Evolutionary conservation across 2,113 vertebrate species (phyloP), one percentile per base, ranked within the genome.

Genomic region (Nannobrachium achirus): DNA sequence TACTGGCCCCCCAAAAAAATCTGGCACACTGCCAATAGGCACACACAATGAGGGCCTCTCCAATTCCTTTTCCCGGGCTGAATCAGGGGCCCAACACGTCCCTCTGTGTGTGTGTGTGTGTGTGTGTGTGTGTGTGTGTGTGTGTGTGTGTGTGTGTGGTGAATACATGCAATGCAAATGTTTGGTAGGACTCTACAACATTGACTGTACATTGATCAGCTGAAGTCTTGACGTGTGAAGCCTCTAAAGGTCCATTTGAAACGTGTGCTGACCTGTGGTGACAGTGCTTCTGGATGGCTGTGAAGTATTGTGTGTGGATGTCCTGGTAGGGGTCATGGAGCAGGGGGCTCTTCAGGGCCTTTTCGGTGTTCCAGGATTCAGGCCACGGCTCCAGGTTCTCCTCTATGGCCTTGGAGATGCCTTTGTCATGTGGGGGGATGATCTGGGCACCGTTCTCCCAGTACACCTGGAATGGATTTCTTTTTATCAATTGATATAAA

Each of bases 381-480:
- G 95, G 83, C 98, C 98, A 99, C 0, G 97, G 97, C 71, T 97
- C 94, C 66, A 97, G 88, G 75, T 96, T 96, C 73, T 96, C 91
- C 69, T 95, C 93, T 71, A 99, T 97, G 63, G 95, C 93, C 51
- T 88, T 86, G 66, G 98, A 84, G 69, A 99, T 98, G 10, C 94
- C 93, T 88, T 87, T 92, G 81, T 99, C 98, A 20, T 98, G 97
- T 63, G 97, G 98, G 1, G 95, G 86, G 69, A 95, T 95, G 49
- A 99, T 99, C 91, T 99, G 98, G 70, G 98, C 95, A 1, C 97
- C 97, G 0, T 98, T 99, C 68, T 93, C 94, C 98, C 97, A 99
- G 68, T 99, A 99, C 38, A 98, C 97, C 98, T 99, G 60, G 45
- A 82, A 68, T 13, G 60, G 16, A 53, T 13, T 33, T 2, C 3